Conservation (phyloP, 2,797 vertebrate genomes). For the Urocyon cinereoargenteus region DNA sequence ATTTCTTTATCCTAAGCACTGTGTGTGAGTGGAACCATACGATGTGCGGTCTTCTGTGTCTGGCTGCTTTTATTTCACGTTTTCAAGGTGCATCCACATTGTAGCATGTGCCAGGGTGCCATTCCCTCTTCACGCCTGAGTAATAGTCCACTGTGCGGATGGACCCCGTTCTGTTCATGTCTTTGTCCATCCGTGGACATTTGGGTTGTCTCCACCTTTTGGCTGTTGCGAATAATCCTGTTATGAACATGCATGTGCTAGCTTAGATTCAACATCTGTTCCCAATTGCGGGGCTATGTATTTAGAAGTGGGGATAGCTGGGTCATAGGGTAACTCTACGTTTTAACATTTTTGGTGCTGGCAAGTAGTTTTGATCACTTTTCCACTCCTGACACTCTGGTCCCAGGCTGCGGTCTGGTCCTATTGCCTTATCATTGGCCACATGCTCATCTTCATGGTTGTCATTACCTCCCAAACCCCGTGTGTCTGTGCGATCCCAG, state of each 20-base stretch:
- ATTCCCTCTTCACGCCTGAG: neutral
- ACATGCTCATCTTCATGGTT: neutral
- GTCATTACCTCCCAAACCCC: neutral
- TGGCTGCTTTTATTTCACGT: neutral
- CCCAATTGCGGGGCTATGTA: fast-evolving
- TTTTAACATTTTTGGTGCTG: neutral
- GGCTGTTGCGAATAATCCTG: no score
- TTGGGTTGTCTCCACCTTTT: neutral
- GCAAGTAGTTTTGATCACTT: neutral
- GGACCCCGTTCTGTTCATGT: neutral
- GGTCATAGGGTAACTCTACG: neutral
- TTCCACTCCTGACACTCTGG: neutral
- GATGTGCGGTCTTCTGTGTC: neutral
- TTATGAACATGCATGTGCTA: neutral
- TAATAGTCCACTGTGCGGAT: neutral
- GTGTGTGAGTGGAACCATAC: neutral
- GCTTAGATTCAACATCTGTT: neutral
- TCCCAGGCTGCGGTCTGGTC: no score
- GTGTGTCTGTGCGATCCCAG: no score
- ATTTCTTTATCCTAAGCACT: neutral
- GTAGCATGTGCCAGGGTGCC: neutral
- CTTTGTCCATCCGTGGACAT: neutral
- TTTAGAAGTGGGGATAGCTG: neutral
- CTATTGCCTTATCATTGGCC: neutral
- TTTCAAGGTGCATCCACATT: neutral